Percentiles rank a stretch among this genome's conserved stretches.
Conservation (phyloP, 2,113 vertebrate genomes). For the Mus pahari region DNA sequence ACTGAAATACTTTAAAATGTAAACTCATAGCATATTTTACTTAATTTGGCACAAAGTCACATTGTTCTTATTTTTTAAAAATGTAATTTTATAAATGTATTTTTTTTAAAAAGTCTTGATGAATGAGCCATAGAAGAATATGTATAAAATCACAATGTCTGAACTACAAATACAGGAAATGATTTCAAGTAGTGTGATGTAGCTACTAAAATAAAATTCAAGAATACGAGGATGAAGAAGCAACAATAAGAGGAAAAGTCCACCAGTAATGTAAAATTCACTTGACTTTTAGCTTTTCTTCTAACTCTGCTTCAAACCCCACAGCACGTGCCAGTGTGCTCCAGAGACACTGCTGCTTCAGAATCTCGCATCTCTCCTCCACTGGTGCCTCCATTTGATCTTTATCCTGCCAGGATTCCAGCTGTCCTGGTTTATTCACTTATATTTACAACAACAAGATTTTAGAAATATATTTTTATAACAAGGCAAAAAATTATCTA, state of each 20-base stretch:
- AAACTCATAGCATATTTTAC: constrained; percentile 43
- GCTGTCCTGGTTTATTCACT: background rate
- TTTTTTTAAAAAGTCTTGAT: background rate
- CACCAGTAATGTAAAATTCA: background rate
- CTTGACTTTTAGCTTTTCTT: background rate
- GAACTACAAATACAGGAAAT: background rate
- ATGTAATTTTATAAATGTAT: constrained; percentile 7
- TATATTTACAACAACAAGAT: background rate
- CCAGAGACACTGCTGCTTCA: background rate
- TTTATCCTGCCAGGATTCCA: background rate
- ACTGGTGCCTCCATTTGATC: background rate
- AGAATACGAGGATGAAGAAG: background rate
- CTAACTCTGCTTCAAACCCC: background rate
- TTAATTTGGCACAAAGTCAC: background rate
- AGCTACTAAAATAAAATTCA: constrained; percentile 16
- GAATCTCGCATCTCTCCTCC: background rate
- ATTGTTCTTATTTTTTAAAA: constrained; percentile 12
- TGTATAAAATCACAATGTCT: background rate
- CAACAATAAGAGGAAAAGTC: background rate
- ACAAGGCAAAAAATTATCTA: constrained; percentile 12
- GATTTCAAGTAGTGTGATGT: background rate
- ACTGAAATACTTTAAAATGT: background rate
- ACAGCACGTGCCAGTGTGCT: background rate
- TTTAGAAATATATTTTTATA: constrained; percentile 8
- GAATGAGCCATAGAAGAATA: constrained; percentile 20